Evolutionary conservation across 2,797 vertebrate genomes (phyloP), one percentile per base, ranked within the genome.

Genomic region (Takifugu ocellatus): DNA sequence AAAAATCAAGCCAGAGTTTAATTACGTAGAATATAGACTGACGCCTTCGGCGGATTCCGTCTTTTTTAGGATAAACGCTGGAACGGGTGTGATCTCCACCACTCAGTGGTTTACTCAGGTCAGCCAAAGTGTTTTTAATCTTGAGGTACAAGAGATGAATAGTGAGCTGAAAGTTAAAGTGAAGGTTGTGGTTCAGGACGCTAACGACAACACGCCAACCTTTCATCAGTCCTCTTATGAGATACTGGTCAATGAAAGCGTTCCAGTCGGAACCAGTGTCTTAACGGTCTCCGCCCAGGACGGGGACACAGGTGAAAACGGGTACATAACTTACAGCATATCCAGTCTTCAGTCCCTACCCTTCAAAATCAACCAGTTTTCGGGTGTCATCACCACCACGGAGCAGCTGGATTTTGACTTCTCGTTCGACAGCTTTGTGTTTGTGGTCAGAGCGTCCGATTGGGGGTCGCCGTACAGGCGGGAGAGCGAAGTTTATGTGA

Each of bases 391-490:
- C 75, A 94, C 89, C 74, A 97, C 94, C 27, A 94, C 89, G 2
- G 91, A 93, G 76, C 93, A 94, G 59, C 58, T 99, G 55, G 97
- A 99, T 85, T 99, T 96, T 87, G 97, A 99, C 70, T 95, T 95
- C 0, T 94, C 92, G 25, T 88, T 93, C 11, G 95, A 98, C 82
- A 96, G 82, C 42, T 97, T 95, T 75, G 87, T 91, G 64, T 97
- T 99, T 80, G 87, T 93, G 1, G 94, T 97, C 21, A 90, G 97
- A 76, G 97, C 96, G n/a, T 99, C 97, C 0, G 97, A 99, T 72
- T 99, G 97, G 97, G 97, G 97, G 6, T 95, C 95, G 1, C 97
- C 97, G 0, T 99, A 98, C 64, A 93, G 97, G 25, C 92, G 96
- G 0, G 97, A 99, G 75, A 97, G 92, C 0, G 96, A 99, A 75